These are phyloP conservation scores for Halcyon chelicuti DNA, from an alignment of 2,797 vertebrate species.

Conservation along the genomic window DNA sequence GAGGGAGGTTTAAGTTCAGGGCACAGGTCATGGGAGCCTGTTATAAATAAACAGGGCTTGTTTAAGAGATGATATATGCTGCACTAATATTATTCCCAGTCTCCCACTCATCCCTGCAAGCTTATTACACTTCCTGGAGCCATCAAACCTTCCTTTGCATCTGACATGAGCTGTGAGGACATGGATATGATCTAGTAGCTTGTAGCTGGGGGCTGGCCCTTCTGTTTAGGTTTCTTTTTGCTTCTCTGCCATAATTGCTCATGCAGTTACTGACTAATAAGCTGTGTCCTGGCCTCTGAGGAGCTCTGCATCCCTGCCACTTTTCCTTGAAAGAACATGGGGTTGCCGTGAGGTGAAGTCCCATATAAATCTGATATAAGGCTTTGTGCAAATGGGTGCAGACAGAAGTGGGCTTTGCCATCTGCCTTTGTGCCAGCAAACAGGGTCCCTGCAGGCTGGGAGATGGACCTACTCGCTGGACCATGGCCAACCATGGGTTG, in stretches of 20 bases:
- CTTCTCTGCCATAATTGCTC: background rate
- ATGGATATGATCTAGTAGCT: background rate
- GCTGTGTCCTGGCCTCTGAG: background rate
- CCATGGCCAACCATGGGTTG: background rate
- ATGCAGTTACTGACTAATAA: background rate
- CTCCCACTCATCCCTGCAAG: background rate
- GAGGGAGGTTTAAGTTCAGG: background rate
- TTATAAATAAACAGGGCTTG: background rate
- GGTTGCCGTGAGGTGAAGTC: background rate
- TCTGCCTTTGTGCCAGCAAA: background rate
- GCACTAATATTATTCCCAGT: background rate
- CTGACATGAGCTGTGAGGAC: background rate
- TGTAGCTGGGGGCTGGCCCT: background rate
- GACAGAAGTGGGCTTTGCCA: background rate
- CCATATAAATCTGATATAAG: background rate
- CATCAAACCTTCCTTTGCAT: background rate
- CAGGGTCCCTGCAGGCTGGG: accelerated
- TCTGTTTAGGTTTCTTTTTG: background rate
- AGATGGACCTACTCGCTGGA: accelerated
- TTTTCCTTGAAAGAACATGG: background rate
- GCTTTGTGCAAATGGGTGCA: background rate
- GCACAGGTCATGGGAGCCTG: constrained; percentile 39
- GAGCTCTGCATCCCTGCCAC: background rate
- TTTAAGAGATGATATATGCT: constrained; percentile 3
- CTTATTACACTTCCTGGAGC: background rate